These are phyloP conservation scores for Pseudoips prasinana DNA, from an alignment of 2,888 invertebrate species.

Conservation along the genomic window DNA sequence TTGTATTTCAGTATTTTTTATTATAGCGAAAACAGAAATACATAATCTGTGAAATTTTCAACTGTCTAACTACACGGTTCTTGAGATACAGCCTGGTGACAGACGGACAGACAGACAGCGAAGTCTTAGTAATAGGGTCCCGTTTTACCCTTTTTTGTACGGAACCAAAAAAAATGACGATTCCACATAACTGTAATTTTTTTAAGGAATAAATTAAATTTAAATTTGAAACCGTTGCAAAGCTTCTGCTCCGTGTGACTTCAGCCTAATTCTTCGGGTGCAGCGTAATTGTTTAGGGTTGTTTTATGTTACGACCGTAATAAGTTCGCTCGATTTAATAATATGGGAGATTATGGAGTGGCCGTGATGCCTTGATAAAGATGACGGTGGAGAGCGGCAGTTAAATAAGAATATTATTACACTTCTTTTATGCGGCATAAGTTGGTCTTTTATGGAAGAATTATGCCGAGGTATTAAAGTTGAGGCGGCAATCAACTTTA, in stretches of 20 bases:
- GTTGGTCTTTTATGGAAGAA: background rate
- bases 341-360: constrained; percentile 41
- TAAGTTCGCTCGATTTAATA: constrained; percentile 43
- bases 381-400: background rate
- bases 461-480: background rate
- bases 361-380: constrained; percentile 9
- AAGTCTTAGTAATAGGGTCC: too few species aligned
- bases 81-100: too few species aligned
- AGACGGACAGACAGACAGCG: too few species aligned
- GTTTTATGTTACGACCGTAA: constrained; percentile 52
- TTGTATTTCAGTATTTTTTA: too few species aligned
- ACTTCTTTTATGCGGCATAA: constrained; percentile 1
- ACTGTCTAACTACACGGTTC: too few species aligned
- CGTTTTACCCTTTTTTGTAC: too few species aligned
- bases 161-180: too few species aligned
- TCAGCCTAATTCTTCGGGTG: constrained; percentile 29
- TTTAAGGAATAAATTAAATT: too few species aligned
- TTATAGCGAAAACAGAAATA: too few species aligned
- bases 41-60: too few species aligned
- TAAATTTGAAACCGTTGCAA: too few species aligned
- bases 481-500: background rate
- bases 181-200: too few species aligned
- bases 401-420: background rate
- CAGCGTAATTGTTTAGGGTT: constrained; percentile 73
- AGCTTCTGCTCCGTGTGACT: constrained; percentile 33